Percentiles rank a stretch among this genome's conserved stretches.
Evolutionary conservation across 2,888 invertebrate genomes (phyloP).

Genomic region (Microctonus brassicae): DNA sequence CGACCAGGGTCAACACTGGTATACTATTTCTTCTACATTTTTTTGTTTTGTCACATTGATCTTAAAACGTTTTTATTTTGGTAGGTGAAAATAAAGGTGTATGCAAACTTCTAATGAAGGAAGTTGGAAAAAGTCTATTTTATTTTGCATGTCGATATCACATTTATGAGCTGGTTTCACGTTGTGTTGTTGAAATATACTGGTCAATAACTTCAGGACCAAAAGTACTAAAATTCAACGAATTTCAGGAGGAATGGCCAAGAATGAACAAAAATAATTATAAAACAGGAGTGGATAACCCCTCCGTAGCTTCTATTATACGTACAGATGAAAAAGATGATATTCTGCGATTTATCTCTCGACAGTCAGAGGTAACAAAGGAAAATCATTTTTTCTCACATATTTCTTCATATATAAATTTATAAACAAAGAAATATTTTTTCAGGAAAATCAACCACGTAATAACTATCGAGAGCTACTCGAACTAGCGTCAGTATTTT

Average conservation of each 20-base stretch:
- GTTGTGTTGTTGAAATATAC: slow-evolving; percentile 21
- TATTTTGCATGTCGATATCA: slow-evolving; percentile 36
- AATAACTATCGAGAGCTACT: too few relatives aligned
- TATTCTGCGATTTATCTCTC: slow-evolving; percentile 14
- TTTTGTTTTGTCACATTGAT: slow-evolving; percentile 4
- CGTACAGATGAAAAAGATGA: slow-evolving; percentile 10
- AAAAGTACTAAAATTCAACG: slow-evolving; percentile 22
- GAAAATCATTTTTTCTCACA: not conserved
- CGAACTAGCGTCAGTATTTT: too few relatives aligned
- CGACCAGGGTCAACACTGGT: too few relatives aligned
- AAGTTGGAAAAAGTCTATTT: slow-evolving; percentile 21
- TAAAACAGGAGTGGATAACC: slow-evolving; percentile 22
- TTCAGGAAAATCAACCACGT: too few relatives aligned
- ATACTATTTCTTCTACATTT: slow-evolving; percentile 1
- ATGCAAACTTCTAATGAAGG: slow-evolving; percentile 6
- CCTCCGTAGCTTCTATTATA: not conserved
- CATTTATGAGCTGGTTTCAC: slow-evolving; percentile 34
- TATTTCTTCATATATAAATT: not conserved
- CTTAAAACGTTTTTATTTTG: slow-evolving; percentile 14
- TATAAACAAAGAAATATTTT: too few relatives aligned
- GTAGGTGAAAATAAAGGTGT: slow-evolving; percentile 6
- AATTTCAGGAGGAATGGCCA: slow-evolving; percentile 37
- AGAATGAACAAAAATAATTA: slow-evolving; percentile 33
- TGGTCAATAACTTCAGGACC: slow-evolving; percentile 25
- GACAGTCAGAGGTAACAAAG: too few relatives aligned